Base-by-base conservation (phyloP, 2,113 vertebrate species). In the Scopus umbretta region DNA sequence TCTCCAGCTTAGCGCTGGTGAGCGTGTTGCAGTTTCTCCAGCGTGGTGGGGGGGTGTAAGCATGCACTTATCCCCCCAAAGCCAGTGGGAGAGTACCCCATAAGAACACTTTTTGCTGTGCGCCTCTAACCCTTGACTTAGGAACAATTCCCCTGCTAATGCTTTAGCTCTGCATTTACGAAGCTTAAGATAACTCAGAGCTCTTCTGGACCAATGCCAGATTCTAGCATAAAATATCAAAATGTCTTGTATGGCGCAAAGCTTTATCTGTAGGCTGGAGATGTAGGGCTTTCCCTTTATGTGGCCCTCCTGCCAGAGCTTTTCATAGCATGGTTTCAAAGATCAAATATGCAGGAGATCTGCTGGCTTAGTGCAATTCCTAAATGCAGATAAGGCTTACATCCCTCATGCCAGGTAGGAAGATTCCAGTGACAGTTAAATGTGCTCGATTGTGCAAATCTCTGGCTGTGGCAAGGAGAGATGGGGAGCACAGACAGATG, bases 101-200 rank as follows among this genome's bases (percentile, higher is more conserved):
- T 91, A 86, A 96, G 92, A 93, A 42, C 95, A 88, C 50, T 84
- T 80, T 89, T 53, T 82, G 55, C 94, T 11, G 7, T 11, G 43
- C 0, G 7, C 66, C 58, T 91, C 82, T 92, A 83, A 59, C 94
- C 83, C 92, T 50, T 86, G 91, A 86, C 72, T 93, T 83, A 92
- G 81, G 90, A 92, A 16, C 94, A 30, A 86, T 91, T 96, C 86
- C 86, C 84, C 29, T 12, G 47, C 88, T 96, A 91, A 96, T 95
- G 94, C 94, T 88, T 92, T 43, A 88, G 86, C 94, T 88, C 84
- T 88, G 92, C 94, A 87, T 94, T 94, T 96, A 78, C 8, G 70
- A 82, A 96, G 98, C 97, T 97, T 97, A 98, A 97, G 94, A 88
- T 90, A 96, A 94, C 94, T 94, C 84, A 34, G 63, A 95, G 93